A percentile compares a stretch with the other conserved stretches of the same genome.
Conservation (phyloP, 2,113 vertebrate genomes). For the Salvelinus namaycush region DNA sequence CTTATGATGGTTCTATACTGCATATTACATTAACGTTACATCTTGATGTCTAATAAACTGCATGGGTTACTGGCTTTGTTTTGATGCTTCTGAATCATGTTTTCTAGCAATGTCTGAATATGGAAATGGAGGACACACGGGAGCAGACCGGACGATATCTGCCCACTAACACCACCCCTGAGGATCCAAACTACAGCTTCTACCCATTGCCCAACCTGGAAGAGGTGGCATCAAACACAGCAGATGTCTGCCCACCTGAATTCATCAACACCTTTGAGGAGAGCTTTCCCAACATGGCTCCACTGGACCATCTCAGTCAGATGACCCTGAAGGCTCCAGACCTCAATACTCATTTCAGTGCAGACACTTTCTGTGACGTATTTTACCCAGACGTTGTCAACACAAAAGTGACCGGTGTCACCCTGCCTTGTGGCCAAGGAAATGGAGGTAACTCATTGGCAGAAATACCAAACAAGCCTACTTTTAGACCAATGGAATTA, state of each 20-base stretch:
- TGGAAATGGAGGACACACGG: conserved; percentile 81
- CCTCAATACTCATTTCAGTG: conserved; percentile 64
- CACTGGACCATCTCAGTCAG: conserved; percentile 75
- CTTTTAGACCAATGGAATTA: conserved; percentile 74
- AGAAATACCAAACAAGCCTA: conserved; percentile 74
- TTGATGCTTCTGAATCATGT: conserved; percentile 14
- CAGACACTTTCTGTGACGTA: conserved; percentile 81
- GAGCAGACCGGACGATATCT: conserved; percentile 71
- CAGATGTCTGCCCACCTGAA: conserved; percentile 70
- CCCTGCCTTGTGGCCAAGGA: conserved; percentile 56
- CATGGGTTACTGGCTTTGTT: background rate
- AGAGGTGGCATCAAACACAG: conserved; percentile 67
- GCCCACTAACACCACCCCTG: conserved; percentile 68
- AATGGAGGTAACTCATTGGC: conserved; percentile 68
- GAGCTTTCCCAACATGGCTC: conserved; percentile 70
- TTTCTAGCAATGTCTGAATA: conserved; percentile 83
- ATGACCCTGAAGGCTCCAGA: conserved; percentile 72
- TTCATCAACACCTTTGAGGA: conserved; percentile 76
- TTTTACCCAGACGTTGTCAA: conserved; percentile 80
- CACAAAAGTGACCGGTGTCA: conserved; percentile 63
- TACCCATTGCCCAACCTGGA: conserved; percentile 69
- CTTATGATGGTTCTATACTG: no score
- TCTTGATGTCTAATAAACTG: background rate
- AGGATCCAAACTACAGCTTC: conserved; percentile 75
- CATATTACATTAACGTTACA: background rate